Percentiles rank a stretch among this genome's conserved stretches.
These are phyloP conservation scores for Drosophila grimshawi DNA, from an alignment of 1,140 invertebrate genomes.

Conservation along the genomic window DNA sequence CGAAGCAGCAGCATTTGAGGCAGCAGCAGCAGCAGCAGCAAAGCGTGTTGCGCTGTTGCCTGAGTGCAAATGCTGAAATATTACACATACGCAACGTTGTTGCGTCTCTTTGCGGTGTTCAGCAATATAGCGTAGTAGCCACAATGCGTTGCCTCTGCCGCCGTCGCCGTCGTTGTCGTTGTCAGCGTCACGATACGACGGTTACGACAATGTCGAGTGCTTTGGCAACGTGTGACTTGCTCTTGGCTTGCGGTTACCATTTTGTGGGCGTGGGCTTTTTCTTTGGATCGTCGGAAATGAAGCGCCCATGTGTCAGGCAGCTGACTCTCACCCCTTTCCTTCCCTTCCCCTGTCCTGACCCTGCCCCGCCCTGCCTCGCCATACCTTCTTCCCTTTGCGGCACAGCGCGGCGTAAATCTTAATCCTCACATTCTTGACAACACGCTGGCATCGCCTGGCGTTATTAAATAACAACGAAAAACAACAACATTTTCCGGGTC, in stretches of 20 bases:
- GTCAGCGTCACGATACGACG: slow-evolving; percentile 59
- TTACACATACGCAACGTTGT: slow-evolving; percentile 78
- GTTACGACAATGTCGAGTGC: slow-evolving; percentile 60
- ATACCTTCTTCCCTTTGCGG: slow-evolving; percentile 18
- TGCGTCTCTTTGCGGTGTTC: slow-evolving; percentile 60
- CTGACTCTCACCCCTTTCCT: slow-evolving; percentile 40
- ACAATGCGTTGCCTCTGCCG: slow-evolving; percentile 52
- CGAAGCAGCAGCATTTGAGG: slow-evolving; percentile 2
- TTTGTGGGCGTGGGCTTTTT: slow-evolving; percentile 51
- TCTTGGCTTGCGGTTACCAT: slow-evolving; percentile 46
- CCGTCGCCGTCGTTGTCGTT: slow-evolving; percentile 44
- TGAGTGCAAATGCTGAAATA: slow-evolving; percentile 72
- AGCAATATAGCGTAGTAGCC: slow-evolving; percentile 77
- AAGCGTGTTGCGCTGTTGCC: slow-evolving; percentile 60
- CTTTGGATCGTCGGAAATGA: slow-evolving; percentile 64
- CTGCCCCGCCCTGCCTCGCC: no score
- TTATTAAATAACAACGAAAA: slow-evolving; percentile 52
- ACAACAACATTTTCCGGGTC: slow-evolving; percentile 40
- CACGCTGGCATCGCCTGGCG: slow-evolving; percentile 61
- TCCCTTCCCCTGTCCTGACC: neutral
- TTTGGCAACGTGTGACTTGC: slow-evolving; percentile 61
- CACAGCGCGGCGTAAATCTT: slow-evolving; percentile 71
- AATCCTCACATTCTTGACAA: slow-evolving; percentile 74
- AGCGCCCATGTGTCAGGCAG: slow-evolving; percentile 77
- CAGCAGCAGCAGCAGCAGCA: slow-evolving; percentile 45